Evolutionary conservation across 2,113 vertebrate genomes (phyloP).

Genomic region (Peromyscus maniculatus): DNA sequence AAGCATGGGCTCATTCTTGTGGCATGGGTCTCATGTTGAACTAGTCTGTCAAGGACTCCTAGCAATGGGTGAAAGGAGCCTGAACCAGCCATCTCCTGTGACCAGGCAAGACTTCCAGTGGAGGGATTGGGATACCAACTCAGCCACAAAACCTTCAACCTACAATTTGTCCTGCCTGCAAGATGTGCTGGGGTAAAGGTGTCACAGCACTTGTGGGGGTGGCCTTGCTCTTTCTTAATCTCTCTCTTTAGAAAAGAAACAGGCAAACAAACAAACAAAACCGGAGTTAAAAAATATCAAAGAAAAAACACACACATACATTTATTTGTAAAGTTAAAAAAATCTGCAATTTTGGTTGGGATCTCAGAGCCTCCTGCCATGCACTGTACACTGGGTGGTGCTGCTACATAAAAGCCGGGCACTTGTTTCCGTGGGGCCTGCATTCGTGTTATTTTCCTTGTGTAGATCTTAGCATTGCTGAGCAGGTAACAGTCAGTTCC

Average conservation of each 20-base stretch:
- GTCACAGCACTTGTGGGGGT: neutral
- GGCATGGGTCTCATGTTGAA: too few species aligned
- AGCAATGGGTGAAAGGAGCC: neutral
- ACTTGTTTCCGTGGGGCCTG: neutral
- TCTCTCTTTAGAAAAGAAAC: neutral
- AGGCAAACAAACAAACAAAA: neutral
- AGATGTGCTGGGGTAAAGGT: neutral
- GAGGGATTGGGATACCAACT: neutral
- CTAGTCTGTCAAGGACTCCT: neutral
- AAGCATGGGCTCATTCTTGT: too few species aligned
- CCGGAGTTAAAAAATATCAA: neutral
- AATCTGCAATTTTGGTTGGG: slow-evolving; percentile 40
- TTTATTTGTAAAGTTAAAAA: slow-evolving; percentile 62
- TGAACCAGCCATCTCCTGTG: neutral
- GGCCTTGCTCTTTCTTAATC: neutral
- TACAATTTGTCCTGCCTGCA: neutral
- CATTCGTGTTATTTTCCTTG: slow-evolving; percentile 55
- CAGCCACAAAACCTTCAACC: neutral
- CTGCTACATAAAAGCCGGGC: neutral
- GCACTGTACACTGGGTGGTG: neutral
- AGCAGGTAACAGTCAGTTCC: slow-evolving; percentile 64
- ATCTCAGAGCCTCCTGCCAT: slow-evolving; percentile 46
- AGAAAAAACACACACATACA: neutral
- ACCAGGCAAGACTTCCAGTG: neutral
- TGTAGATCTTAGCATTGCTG: slow-evolving; percentile 18